These are phyloP conservation scores for Lasioglossum calceatum DNA, from an alignment of 2,888 invertebrate species.

Conservation along the genomic window DNA sequence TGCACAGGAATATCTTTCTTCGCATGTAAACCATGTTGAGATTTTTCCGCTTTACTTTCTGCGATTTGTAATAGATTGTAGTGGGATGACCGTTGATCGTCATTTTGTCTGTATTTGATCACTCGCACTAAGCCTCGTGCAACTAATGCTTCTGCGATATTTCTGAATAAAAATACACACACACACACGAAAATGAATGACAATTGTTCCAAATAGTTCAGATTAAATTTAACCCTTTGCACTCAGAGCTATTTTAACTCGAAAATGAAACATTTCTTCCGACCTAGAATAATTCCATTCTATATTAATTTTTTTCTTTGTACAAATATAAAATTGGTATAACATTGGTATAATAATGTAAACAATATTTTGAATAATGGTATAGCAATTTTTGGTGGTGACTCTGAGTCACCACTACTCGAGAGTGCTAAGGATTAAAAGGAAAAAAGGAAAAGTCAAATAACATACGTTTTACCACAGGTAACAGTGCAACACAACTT, in stretches of 20 bases:
- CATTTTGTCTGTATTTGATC: slow-evolving; percentile 96
- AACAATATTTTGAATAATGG: no score
- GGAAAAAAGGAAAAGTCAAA: background rate
- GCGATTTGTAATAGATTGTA: slow-evolving; percentile 97
- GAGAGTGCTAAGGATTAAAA: background rate
- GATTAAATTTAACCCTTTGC: background rate
- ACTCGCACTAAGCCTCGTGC: slow-evolving; percentile 96
- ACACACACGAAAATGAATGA: background rate
- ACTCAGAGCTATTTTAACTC: no score
- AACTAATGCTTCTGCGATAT: slow-evolving; percentile 97
- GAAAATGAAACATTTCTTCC: no score
- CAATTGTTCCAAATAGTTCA: background rate
- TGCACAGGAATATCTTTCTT: slow-evolving; percentile 94
- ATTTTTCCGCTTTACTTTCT: slow-evolving; percentile 96
- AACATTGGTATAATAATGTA: no score
- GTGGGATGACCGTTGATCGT: slow-evolving; percentile 96
- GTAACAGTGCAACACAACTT: slow-evolving; percentile 97
- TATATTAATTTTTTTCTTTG: no score
- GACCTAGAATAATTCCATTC: no score
- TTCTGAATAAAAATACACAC: slow-evolving; percentile 86
- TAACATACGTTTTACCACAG: slow-evolving; percentile 90
- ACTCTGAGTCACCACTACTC: no score
- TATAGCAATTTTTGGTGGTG: no score
- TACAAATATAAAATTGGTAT: no score
- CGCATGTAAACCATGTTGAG: slow-evolving; percentile 92